Conservation (phyloP, 2,113 vertebrate genomes). For the Upupa epops region DNA sequence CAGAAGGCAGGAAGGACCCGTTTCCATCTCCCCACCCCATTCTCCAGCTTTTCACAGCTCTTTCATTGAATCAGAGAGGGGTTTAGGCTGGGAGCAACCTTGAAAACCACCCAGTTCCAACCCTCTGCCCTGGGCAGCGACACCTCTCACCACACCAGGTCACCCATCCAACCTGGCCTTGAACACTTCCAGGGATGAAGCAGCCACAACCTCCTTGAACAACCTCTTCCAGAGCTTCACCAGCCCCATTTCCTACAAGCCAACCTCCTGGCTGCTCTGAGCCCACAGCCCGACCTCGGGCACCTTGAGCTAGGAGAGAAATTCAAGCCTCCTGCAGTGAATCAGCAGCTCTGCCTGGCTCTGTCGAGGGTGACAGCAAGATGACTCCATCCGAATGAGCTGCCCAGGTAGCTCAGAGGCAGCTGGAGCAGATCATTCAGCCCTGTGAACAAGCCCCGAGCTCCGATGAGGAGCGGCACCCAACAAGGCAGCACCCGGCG, state of each 20-base stretch:
- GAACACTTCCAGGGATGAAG: too few species aligned
- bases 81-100: too few species aligned
- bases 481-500: fast-evolving
- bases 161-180: too few species aligned
- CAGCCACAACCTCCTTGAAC: too few species aligned
- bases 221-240: too few species aligned
- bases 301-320: background rate
- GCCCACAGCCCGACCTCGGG: background rate
- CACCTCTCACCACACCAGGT: too few species aligned
- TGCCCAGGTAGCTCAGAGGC: background rate
- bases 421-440: background rate
- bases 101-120: too few species aligned
- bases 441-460: background rate
- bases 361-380: background rate
- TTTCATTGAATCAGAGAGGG: too few species aligned
- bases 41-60: background rate
- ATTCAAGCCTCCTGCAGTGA: background rate
- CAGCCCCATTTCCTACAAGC: background rate
- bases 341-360: background rate
- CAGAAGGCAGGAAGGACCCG: background rate
- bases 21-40: background rate
- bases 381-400: background rate
- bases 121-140: too few species aligned
- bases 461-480: background rate
- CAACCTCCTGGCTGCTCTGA: background rate